Conservation (phyloP, 92 coral and sea anemone genomes). For the Heliopora coerulea region DNA sequence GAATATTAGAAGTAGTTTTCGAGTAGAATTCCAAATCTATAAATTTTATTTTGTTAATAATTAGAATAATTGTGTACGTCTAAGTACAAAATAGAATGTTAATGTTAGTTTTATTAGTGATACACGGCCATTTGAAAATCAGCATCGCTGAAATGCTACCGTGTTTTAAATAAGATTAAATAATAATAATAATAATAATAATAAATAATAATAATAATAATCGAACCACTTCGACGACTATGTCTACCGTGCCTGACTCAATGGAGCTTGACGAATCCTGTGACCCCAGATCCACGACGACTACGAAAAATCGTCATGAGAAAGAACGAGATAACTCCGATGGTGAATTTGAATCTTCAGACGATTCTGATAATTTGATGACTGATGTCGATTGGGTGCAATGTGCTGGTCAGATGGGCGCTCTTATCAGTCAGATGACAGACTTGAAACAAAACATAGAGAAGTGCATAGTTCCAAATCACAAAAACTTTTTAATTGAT, state of each 20-base stretch:
- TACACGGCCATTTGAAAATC: no score
- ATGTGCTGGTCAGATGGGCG: constrained; percentile 6
- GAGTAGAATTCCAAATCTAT: no score
- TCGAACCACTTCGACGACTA: constrained; percentile 6
- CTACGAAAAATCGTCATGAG: constrained; percentile 1
- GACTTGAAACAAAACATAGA: constrained; percentile 1
- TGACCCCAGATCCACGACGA: not conserved
- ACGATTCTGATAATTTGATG: not conserved
- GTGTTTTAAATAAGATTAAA: no score
- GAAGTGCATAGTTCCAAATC: constrained; percentile 20
- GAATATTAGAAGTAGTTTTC: no score
- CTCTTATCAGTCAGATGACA: constrained; percentile 21
- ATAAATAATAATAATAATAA: no score
- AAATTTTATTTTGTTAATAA: no score
- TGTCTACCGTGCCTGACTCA: not conserved
- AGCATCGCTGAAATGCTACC: no score
- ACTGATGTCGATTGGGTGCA: constrained; percentile 20
- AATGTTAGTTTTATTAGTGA: no score
- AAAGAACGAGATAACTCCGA: constrained; percentile 1
- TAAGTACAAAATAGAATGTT: no score
- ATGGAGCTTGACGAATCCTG: constrained; percentile 12
- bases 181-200: no score
- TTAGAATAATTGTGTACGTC: no score
- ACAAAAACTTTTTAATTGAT: constrained; percentile 8
- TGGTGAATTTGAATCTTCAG: not conserved